Evolutionary conservation across 2,888 invertebrate species (phyloP).

Genomic region (Temnothorax ravouxi): DNA sequence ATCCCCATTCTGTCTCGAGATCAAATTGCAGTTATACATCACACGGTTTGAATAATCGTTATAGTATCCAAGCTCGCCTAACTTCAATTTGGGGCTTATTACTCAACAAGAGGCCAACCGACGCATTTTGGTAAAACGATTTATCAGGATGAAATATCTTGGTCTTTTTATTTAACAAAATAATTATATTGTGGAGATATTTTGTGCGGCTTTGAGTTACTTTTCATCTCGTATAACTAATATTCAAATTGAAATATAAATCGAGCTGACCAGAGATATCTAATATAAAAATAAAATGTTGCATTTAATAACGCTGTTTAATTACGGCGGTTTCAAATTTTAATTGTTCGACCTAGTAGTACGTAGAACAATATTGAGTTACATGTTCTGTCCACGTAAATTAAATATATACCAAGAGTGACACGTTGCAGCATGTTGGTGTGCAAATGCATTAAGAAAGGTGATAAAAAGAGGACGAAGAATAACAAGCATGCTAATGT

Average conservation of each 20-base stretch:
- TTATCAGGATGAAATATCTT: background rate
- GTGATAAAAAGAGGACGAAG: background rate
- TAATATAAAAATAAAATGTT: background rate
- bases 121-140: background rate
- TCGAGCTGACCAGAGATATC: background rate
- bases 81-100: constrained; percentile 29
- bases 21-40: constrained; percentile 33
- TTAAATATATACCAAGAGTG: background rate
- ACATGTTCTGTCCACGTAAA: background rate
- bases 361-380: background rate
- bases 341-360: too few relatives aligned
- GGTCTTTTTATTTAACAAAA: background rate
- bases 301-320: background rate
- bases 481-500: background rate
- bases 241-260: background rate
- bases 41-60: constrained; percentile 16
- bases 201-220: background rate
- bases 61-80: background rate
- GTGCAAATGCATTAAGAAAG: background rate
- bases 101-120: background rate
- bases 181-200: background rate
- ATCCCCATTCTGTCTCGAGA: background rate
- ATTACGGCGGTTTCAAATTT: background rate
- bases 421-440: background rate
- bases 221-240: background rate